phyloP scores from a whole-genome alignment of 2,797 vertebrate genomes.

The Euphonia xanthogaster region DNA sequence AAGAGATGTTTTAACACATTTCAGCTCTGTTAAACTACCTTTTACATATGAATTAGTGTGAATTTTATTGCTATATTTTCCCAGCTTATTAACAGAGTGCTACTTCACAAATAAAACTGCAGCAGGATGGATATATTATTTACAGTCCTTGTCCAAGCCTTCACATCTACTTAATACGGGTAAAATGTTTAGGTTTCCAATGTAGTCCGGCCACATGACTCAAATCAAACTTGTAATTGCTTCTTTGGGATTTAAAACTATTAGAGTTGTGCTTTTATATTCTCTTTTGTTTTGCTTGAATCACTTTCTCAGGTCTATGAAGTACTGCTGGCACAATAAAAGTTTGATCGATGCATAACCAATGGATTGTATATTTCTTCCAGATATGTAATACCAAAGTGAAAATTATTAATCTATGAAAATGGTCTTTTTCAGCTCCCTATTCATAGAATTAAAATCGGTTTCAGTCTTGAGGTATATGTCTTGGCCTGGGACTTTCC shows the following conservation, averaged over 20 bases:
- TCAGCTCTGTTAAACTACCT: slow-evolving; percentile 49
- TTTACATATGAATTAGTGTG: slow-evolving; percentile 58
- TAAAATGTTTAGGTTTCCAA: slow-evolving; percentile 74
- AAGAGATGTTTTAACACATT: slow-evolving; percentile 23
- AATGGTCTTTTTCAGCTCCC: slow-evolving; percentile 73
- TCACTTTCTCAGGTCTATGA: slow-evolving; percentile 80
- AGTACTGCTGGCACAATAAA: slow-evolving; percentile 83
- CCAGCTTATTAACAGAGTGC: slow-evolving; percentile 71
- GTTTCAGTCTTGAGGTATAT: slow-evolving; percentile 59
- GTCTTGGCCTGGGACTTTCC: slow-evolving; percentile 50
- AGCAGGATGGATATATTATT: slow-evolving; percentile 73
- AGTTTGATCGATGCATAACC: slow-evolving; percentile 81
- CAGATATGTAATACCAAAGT: slow-evolving; percentile 77
- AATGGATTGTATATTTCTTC: slow-evolving; percentile 75
- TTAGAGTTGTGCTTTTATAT: slow-evolving; percentile 80
- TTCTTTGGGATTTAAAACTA: slow-evolving; percentile 79
- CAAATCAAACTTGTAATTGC: slow-evolving; percentile 80
- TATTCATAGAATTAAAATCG: slow-evolving; percentile 72
- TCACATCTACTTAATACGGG: slow-evolving; percentile 75
- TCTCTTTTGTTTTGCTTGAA: slow-evolving; percentile 81
- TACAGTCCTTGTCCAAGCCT: slow-evolving; percentile 61
- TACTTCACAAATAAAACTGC: slow-evolving; percentile 68
- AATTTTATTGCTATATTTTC: slow-evolving; percentile 70
- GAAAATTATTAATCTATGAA: slow-evolving; percentile 77
- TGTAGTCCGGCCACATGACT: slow-evolving; percentile 75